Percentiles rank a stretch among this genome's conserved stretches.
phyloP scores from a whole-genome alignment of 2,888 invertebrate species.

The Cheilosia vernalis region DNA sequence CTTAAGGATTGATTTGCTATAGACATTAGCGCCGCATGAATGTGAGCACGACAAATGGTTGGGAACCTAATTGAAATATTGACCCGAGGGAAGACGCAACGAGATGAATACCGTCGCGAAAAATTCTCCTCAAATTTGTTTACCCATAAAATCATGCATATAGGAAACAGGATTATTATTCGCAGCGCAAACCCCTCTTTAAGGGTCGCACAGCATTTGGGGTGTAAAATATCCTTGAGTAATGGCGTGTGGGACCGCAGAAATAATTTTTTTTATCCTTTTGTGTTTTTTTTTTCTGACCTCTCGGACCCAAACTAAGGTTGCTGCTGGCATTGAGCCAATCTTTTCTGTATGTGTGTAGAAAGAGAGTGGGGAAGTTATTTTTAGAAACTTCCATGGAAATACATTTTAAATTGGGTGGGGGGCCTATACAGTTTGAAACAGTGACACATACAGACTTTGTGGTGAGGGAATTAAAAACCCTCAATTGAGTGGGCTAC shows the following conservation, averaged over 20 bases:
- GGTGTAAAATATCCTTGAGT: slow-evolving; percentile 55
- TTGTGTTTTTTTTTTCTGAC: slow-evolving; percentile 21
- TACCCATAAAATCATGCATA: slow-evolving; percentile 29
- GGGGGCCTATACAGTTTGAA: slow-evolving; percentile 4
- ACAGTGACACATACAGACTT: slow-evolving; percentile 22
- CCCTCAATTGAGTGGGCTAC: slow-evolving; percentile 35
- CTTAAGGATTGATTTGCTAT: slow-evolving; percentile 21
- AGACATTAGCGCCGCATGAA: slow-evolving; percentile 57
- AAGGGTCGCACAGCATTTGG: slow-evolving; percentile 26
- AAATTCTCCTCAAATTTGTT: slow-evolving; percentile 28
- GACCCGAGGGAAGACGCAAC: slow-evolving; percentile 14
- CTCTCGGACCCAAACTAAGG: background rate
- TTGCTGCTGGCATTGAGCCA: slow-evolving; percentile 52
- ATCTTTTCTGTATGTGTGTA: background rate
- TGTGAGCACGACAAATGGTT: slow-evolving; percentile 63
- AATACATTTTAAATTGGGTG: slow-evolving; percentile 37
- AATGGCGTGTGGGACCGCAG: slow-evolving; percentile 24
- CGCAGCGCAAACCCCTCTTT: slow-evolving; percentile 39
- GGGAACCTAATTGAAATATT: slow-evolving; percentile 53
- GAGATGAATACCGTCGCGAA: slow-evolving; percentile 17
- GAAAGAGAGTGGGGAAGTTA: slow-evolving; percentile 15
- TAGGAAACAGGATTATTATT: slow-evolving; percentile 32
- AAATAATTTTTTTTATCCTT: slow-evolving; percentile 21
- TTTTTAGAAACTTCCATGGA: slow-evolving; percentile 60
- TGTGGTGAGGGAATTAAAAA: slow-evolving; percentile 21